These are phyloP conservation scores for Thaumetopoea pityocampa DNA, from an alignment of 1,140 invertebrate genomes.

Conservation along the genomic window DNA sequence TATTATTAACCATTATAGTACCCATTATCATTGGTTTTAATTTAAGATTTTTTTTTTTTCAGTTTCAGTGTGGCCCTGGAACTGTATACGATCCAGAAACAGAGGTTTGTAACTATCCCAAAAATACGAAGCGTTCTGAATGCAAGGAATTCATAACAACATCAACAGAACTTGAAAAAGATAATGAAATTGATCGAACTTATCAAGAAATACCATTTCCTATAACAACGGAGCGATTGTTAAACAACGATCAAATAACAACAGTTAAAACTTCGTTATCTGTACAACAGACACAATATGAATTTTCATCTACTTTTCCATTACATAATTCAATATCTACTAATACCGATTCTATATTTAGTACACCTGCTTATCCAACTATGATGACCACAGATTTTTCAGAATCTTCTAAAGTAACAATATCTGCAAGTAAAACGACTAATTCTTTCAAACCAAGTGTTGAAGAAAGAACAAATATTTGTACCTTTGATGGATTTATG, in stretches of 20 bases:
- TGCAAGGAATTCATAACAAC: constrained; percentile 55
- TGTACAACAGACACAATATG: too few species aligned
- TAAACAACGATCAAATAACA: constrained; percentile 6
- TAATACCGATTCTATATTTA: too few species aligned
- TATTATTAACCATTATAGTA: background rate
- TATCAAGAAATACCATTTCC: constrained; percentile 46
- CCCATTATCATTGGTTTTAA: too few species aligned
- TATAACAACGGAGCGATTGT: constrained; percentile 32
- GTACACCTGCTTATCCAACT: too few species aligned
- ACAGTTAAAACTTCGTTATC: too few species aligned
- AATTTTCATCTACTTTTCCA: too few species aligned
- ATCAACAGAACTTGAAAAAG: constrained; percentile 22
- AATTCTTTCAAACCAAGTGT: too few species aligned
- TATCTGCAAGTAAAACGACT: too few species aligned
- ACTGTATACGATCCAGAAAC: constrained; percentile 82
- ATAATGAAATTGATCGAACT: constrained; percentile 45
- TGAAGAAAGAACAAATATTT: too few species aligned
- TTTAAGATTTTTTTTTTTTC: constrained; percentile 56
- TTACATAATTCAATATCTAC: too few species aligned
- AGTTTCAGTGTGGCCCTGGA: constrained; percentile 82
- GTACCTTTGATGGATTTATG: constrained; percentile 79
- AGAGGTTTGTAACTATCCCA: constrained; percentile 82
- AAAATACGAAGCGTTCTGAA: constrained; percentile 77
- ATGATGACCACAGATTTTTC: too few species aligned
- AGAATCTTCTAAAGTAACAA: too few species aligned